Evolutionary conservation across 2,888 invertebrate genomes (phyloP).

Genomic region (Drymonia ruficornis): DNA sequence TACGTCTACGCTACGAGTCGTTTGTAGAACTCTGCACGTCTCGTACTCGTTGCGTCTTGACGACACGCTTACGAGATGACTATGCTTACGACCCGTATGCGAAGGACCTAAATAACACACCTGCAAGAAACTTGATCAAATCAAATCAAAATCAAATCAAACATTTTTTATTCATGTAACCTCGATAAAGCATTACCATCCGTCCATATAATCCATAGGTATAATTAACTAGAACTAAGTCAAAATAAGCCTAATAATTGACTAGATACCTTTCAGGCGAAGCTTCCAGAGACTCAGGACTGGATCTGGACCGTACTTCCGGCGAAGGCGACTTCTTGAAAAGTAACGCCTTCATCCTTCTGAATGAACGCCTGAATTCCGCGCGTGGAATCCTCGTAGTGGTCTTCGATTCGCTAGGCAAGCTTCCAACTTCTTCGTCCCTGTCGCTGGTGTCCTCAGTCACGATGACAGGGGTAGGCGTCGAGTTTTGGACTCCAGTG

Average conservation of each 20-base stretch:
- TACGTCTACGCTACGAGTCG: too few species aligned
- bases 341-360: slow-evolving; percentile 57
- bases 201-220: too few species aligned
- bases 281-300: slow-evolving; percentile 48
- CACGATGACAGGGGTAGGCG: slow-evolving; percentile 9
- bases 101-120: too few species aligned
- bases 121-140: too few species aligned
- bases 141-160: too few species aligned
- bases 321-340: slow-evolving; percentile 45
- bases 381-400: slow-evolving; percentile 59
- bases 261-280: slow-evolving; percentile 54
- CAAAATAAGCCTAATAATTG: too few species aligned
- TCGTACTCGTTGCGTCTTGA: too few species aligned
- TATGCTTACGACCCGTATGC: too few species aligned
- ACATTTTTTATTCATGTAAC: too few species aligned
- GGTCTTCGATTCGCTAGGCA: slow-evolving; percentile 29
- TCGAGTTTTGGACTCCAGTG: slow-evolving; percentile 28
- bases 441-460: slow-evolving; percentile 27
- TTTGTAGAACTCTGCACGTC: too few species aligned
- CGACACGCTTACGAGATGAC: too few species aligned
- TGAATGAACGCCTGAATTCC: slow-evolving; percentile 57
- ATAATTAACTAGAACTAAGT: background rate
- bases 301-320: slow-evolving; percentile 39
- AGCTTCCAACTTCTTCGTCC: slow-evolving; percentile 35
- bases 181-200: too few species aligned